Evolutionary conservation across 2,888 invertebrate species (phyloP).

Genomic region (Drosophila nr. fundita): DNA sequence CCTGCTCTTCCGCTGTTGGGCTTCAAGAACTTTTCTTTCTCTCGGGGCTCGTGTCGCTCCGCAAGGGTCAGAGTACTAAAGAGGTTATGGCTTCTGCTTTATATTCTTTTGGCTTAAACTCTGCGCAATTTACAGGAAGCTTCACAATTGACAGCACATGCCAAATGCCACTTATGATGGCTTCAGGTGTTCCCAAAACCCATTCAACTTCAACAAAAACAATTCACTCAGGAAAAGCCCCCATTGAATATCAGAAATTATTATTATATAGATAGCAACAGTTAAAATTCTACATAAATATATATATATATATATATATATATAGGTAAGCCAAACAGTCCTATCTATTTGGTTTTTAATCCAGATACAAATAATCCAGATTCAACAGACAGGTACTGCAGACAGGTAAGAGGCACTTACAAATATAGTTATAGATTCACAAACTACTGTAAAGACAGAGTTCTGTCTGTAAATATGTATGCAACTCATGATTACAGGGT

Average conservation of each 20-base stretch:
- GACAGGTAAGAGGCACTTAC: not conserved
- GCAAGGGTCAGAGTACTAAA: conserved; percentile 39
- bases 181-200: conserved; percentile 9
- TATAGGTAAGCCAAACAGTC: not conserved
- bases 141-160: conserved; percentile 55
- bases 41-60: conserved; percentile 63
- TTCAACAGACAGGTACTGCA: not conserved
- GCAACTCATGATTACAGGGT: conserved; percentile 22
- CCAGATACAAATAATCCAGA: not conserved
- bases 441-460: not conserved
- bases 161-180: conserved; percentile 28
- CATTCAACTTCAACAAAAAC: conserved; percentile 1
- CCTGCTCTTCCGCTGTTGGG: conserved; percentile 41
- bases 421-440: not conserved
- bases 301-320: not conserved
- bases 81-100: conserved; percentile 33
- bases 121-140: conserved; percentile 50
- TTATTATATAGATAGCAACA: not conserved
- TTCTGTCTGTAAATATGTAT: not conserved
- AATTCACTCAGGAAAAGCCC: not conserved
- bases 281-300: not conserved
- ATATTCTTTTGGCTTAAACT: conserved; percentile 34
- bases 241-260: not conserved
- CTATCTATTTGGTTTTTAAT: not conserved
- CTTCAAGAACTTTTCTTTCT: conserved; percentile 60